Evolutionary conservation across 2,113 vertebrate species (phyloP).

Genomic region (Cacatua alba): DNA sequence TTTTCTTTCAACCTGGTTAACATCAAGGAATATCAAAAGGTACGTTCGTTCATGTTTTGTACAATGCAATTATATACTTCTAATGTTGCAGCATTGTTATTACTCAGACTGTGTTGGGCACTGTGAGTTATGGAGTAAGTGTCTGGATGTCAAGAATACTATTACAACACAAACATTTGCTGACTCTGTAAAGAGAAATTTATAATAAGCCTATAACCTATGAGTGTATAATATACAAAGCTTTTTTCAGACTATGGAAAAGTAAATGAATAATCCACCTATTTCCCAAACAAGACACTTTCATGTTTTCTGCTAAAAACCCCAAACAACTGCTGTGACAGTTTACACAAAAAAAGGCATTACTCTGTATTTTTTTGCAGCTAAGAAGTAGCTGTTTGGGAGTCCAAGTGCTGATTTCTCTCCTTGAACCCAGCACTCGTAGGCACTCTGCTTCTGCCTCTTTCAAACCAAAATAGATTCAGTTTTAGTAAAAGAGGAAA

Average conservation of each 20-base stretch:
- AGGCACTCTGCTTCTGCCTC: background rate
- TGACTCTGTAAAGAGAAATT: background rate
- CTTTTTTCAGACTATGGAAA: background rate
- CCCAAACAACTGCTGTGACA: background rate
- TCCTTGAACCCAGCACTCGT: background rate
- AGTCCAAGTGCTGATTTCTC: background rate
- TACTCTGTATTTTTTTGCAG: background rate
- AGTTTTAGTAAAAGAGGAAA: background rate
- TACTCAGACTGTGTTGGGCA: background rate
- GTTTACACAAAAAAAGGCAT: background rate
- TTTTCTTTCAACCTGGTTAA: slow-evolving; percentile 97
- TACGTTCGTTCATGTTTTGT: slow-evolving; percentile 65
- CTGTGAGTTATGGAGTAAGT: background rate
- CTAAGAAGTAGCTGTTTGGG: background rate
- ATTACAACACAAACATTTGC: background rate
- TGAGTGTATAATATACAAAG: background rate
- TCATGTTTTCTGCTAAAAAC: background rate
- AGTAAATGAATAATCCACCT: background rate
- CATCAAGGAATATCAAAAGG: slow-evolving; percentile 93
- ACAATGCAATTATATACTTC: background rate
- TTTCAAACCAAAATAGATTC: slow-evolving; percentile 3
- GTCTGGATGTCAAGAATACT: background rate
- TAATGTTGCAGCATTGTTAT: background rate
- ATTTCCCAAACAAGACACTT: background rate
- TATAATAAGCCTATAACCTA: background rate